These are phyloP conservation scores for Nannospalax galili DNA, from an alignment of 2,113 vertebrate species.

Conservation along the genomic window DNA sequence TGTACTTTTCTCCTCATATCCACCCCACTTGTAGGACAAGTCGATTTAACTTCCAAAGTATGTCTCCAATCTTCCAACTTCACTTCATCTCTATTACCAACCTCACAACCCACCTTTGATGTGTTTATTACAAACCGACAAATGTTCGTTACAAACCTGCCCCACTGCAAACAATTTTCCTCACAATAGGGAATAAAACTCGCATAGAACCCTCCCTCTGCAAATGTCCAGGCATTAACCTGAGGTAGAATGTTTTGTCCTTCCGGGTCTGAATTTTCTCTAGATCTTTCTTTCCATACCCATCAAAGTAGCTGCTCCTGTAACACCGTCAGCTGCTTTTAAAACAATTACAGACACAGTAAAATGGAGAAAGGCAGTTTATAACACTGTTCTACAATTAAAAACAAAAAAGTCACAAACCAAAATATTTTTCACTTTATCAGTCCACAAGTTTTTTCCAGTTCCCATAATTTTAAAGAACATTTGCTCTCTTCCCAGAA, in stretches of 20 bases:
- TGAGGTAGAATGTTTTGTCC: conserved; percentile 54
- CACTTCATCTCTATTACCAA: not conserved
- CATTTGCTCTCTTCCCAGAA: conserved; percentile 47
- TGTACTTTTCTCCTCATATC: not conserved
- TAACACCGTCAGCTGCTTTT: conserved; percentile 59
- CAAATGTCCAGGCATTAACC: conserved; percentile 27
- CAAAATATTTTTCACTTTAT: conserved; percentile 71
- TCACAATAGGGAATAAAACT: conserved; percentile 40
- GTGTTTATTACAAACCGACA: too few relatives aligned
- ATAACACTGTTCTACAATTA: conserved; percentile 57
- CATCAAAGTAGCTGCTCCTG: conserved; percentile 45
- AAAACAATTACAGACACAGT: conserved; percentile 63
- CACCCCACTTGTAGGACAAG: not conserved
- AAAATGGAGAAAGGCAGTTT: conserved; percentile 50
- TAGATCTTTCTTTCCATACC: conserved; percentile 65
- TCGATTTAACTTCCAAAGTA: not conserved
- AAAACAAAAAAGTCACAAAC: conserved; percentile 36
- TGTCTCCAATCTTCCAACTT: not conserved
- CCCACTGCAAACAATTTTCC: not conserved
- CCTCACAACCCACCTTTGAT: not conserved
- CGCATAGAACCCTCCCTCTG: conserved; percentile 40
- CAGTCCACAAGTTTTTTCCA: conserved; percentile 41
- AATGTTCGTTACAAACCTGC: too few relatives aligned
- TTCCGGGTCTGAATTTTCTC: conserved; percentile 72
- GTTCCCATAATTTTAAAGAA: conserved; percentile 65